A percentile compares a stretch with the other conserved stretches of the same genome.
These are phyloP conservation scores for Lordiphosa clarofinis DNA, from an alignment of 1,140 invertebrate species.

Conservation along the genomic window DNA sequence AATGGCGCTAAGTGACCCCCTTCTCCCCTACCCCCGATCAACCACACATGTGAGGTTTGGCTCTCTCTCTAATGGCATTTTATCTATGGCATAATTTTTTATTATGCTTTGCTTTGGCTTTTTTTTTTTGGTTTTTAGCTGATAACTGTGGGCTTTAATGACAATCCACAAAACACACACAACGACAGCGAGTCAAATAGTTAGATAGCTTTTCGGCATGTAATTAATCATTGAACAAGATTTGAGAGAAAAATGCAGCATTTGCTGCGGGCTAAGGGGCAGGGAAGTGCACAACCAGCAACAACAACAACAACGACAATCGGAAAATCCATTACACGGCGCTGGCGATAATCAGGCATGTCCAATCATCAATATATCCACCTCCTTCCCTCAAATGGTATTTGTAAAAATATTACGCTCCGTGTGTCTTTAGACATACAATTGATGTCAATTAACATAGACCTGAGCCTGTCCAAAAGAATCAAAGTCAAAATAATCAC, in stretches of 20 bases:
- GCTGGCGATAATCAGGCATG: conserved; percentile 46
- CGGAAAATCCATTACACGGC: conserved; percentile 62
- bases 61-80: conserved; percentile 63
- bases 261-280: conserved; percentile 54
- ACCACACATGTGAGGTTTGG: too few species aligned
- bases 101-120: conserved; percentile 53
- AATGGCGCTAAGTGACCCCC: conserved; percentile 71
- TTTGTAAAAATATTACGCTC: conserved; percentile 43
- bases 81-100: conserved; percentile 78
- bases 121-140: conserved; percentile 7
- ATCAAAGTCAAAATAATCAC: too few species aligned
- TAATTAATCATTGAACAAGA: conserved; percentile 74
- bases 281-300: conserved; percentile 25
- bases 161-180: conserved; percentile 44
- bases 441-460: too few species aligned
- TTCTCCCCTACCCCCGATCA: neutral
- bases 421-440: neutral
- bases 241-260: conserved; percentile 25
- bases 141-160: conserved; percentile 58
- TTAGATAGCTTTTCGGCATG: conserved; percentile 77
- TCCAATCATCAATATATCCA: conserved; percentile 35
- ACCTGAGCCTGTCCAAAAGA: too few species aligned
- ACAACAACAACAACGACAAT: conserved; percentile 30
- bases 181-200: conserved; percentile 64
- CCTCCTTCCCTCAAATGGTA: neutral